These are phyloP conservation scores for Pammene aurita DNA, from an alignment of 2,888 invertebrate species.

Conservation along the genomic window DNA sequence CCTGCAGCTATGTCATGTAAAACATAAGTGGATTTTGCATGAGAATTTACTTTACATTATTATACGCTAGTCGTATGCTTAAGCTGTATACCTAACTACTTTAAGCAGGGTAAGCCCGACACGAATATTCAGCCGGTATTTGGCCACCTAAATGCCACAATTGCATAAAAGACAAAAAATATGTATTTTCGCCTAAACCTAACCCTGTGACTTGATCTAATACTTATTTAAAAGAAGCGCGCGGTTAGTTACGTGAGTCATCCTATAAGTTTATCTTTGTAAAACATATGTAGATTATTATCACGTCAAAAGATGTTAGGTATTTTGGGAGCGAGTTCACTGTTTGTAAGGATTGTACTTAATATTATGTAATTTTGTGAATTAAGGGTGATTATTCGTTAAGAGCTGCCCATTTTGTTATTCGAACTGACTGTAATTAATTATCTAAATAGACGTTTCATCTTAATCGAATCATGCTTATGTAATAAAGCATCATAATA, in stretches of 20 bases:
- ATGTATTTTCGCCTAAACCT: no score
- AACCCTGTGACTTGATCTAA: no score
- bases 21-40: slow-evolving; percentile 5
- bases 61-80: background rate
- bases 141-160: no score
- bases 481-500: background rate
- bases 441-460: background rate
- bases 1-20: background rate
- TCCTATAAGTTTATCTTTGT: background rate
- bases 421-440: background rate
- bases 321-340: background rate
- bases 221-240: background rate
- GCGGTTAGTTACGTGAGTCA: background rate
- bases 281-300: background rate
- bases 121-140: no score
- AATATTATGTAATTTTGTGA: slow-evolving; percentile 8
- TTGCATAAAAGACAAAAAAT: no score
- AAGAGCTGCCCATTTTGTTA: background rate
- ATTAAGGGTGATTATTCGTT: no score
- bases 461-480: background rate
- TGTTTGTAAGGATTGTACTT: background rate
- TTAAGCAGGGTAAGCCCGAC: no score
- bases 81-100: no score
- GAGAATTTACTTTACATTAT: slow-evolving; percentile 5
- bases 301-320: no score